These are phyloP conservation scores for Neogale vison DNA, from an alignment of 2,113 vertebrate genomes.

Conservation along the genomic window DNA sequence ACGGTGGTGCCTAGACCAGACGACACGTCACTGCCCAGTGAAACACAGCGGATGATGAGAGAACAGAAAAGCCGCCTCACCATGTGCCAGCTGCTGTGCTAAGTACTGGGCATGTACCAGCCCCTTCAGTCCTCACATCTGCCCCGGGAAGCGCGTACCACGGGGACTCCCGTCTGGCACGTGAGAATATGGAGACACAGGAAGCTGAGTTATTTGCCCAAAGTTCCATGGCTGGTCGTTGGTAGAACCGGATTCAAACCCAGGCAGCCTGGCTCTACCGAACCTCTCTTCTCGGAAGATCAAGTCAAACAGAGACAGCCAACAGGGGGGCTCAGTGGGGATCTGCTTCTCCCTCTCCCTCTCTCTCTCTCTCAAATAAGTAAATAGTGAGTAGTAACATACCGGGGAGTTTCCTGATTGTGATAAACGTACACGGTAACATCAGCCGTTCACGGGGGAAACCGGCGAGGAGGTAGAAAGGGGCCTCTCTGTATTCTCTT, in stretches of 20 bases:
- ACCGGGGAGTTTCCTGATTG: neutral
- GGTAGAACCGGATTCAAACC: neutral
- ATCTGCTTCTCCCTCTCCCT: no score
- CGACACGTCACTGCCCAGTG: neutral
- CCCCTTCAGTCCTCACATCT: neutral
- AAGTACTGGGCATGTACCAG: neutral
- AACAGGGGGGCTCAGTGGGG: no score
- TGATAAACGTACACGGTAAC: accelerated
- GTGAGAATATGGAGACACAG: neutral
- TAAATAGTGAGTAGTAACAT: no score
- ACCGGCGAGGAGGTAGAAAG: neutral
- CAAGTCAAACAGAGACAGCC: neutral
- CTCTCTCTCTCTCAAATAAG: no score
- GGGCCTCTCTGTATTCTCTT: no score
- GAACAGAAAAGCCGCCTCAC: neutral
- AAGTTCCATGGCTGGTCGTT: neutral
- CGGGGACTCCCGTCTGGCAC: no score
- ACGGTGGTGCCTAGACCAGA: neutral
- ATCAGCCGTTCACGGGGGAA: no score
- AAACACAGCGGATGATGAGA: neutral
- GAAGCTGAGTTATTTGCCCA: neutral
- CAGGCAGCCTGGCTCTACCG: neutral
- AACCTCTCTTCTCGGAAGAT: neutral
- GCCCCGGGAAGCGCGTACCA: accelerated
- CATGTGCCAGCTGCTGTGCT: neutral